Base-by-base conservation (phyloP, 2,797 vertebrate species). In the Selene dorsalis region DNA sequence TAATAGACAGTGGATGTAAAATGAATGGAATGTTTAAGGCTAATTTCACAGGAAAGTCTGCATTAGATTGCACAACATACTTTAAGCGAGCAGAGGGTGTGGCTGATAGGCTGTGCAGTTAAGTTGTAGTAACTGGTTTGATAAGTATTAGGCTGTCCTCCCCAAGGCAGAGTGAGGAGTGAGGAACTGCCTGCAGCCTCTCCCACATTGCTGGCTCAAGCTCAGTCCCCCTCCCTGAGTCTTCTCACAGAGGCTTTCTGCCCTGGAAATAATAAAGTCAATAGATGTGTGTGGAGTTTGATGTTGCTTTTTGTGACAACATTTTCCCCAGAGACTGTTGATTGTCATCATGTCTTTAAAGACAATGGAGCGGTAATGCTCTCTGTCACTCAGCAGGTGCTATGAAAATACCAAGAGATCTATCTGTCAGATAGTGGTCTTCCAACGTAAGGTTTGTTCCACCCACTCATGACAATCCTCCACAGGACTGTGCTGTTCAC, bases 81-180 rank as follows among this genome's bases (percentile, higher is more conserved):
- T 76, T 79, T 28, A 68, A 65, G 24, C 74, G 28, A 3, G 32
- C 45, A 0, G 26, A 59, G 87, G 89, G 92, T 84, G 88, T 86
- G 89, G 87, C 79, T 69, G 85, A 80, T 75, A 85, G 80, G 63
- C 79, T 53, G 74, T 38, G 73, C 22, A 56, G 86, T 76, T 35
- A 90, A 85, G 82, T 67, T 41, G 79, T 71, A 68, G 82, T 64
- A 88, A 91, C 92, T 77, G 89, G 92, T 93, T 89, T 76, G 88
- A 88, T 90, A 84, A 79, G 84, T 85, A 39, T 73, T 73, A 39
- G 3, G 26, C 35, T 65, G 59, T 65, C 64, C 75, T 81, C 16
- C 58, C n/a, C 6, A 64, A 52, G 32, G 80, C 65, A 81, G 30
- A 65, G n/a, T n/a, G n/a, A n/a, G n/a, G 68, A 57, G 43, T 39